Conservation (phyloP, 2,888 invertebrate genomes). For the Eupeodes latifasciatus region DNA sequence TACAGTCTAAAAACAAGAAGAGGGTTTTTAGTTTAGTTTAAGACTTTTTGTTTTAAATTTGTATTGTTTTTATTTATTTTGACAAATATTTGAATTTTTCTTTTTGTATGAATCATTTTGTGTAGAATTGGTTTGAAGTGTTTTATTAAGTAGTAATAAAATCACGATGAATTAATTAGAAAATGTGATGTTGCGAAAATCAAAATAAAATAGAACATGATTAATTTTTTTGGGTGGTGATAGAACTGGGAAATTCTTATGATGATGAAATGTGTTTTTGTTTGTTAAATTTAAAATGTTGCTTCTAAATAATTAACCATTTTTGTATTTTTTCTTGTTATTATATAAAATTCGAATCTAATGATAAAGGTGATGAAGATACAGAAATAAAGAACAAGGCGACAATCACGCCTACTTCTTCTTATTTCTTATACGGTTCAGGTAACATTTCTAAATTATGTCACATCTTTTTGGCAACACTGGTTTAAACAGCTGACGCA, state of each 20-base stretch:
- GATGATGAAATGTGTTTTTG: not conserved
- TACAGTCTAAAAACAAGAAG: not conserved
- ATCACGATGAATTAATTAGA: not conserved
- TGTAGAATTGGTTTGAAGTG: not conserved
- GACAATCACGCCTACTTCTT: no score
- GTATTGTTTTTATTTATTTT: not conserved
- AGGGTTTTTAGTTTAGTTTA: no score
- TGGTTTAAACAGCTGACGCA: no score
- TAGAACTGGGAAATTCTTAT: not conserved
- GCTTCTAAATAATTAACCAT: no score
- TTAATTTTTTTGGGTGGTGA: not conserved
- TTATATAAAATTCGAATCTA: no score
- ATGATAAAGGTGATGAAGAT: no score
- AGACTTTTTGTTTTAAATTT: not conserved
- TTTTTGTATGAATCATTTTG: not conserved
- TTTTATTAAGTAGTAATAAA: not conserved
- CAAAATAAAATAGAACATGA: slow-evolving; percentile 4
- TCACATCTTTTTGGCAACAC: no score
- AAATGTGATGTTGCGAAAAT: slow-evolving; percentile 5
- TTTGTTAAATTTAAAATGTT: not conserved
- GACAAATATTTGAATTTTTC: not conserved
- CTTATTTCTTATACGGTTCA: no score
- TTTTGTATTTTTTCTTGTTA: no score
- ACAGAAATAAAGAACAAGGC: no score
- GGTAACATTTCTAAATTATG: no score